Evolutionary conservation across 2,113 vertebrate genomes (phyloP).

Genomic region (Vicugna pacos): DNA sequence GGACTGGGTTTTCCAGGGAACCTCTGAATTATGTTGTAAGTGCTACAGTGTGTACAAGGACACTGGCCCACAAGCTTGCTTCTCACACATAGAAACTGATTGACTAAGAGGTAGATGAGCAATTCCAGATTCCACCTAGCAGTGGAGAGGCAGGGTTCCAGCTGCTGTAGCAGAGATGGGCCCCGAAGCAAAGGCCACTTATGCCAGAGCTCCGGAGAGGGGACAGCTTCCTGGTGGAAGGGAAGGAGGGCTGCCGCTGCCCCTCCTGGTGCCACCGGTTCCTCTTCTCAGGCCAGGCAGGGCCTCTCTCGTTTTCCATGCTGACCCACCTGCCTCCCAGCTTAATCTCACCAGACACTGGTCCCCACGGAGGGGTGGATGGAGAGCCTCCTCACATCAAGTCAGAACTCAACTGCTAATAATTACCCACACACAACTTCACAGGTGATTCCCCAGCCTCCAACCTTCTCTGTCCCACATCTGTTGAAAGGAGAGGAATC

Average conservation of each 20-base stretch:
- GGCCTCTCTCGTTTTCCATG: not conserved
- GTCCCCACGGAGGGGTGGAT: not conserved
- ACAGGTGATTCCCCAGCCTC: not conserved
- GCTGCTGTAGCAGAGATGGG: not conserved
- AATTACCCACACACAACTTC: not conserved
- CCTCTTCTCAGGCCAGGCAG: not conserved
- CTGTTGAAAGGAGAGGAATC: not conserved
- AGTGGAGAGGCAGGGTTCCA: conserved; percentile 51
- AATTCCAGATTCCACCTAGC: conserved; percentile 67
- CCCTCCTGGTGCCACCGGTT: not conserved
- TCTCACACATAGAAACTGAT: conserved; percentile 53
- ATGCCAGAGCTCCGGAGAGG: not conserved
- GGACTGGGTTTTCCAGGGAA: conserved; percentile 51
- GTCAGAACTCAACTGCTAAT: not conserved
- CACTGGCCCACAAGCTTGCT: conserved; percentile 63
- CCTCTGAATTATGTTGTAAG: conserved; percentile 44
- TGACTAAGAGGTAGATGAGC: conserved; percentile 81
- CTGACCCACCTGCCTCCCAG: conserved; percentile 14
- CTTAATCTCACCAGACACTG: conserved; percentile 2
- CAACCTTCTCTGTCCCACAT: not conserved
- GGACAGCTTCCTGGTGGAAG: not conserved
- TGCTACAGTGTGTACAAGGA: conserved; percentile 62
- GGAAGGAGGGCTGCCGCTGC: not conserved
- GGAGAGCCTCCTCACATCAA: not conserved
- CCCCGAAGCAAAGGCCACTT: not conserved